A percentile compares a stretch with the other conserved stretches of the same genome.
Evolutionary conservation across 2,888 invertebrate genomes (phyloP).

Genomic region (Athripsodes cinereus): DNA sequence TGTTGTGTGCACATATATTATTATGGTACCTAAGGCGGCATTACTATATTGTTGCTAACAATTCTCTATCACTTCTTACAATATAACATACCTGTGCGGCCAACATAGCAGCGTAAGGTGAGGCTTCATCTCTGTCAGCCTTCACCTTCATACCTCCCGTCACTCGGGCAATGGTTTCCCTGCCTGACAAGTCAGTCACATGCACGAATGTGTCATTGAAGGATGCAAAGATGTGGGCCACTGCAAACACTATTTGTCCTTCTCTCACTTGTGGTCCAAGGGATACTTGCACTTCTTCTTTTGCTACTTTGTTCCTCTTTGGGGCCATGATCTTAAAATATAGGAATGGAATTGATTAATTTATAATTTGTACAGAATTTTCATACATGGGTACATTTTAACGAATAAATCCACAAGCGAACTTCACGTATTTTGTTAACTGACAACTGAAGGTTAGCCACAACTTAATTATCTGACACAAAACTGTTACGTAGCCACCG

Average conservation of each 20-base stretch:
- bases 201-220: slow-evolving; percentile 99
- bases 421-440: too few relatives aligned
- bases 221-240: slow-evolving; percentile 98
- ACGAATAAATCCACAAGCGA: background rate
- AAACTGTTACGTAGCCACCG: too few relatives aligned
- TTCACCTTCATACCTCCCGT: slow-evolving; percentile 99
- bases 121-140: slow-evolving; percentile 99
- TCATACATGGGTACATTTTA: background rate
- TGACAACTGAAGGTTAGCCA: too few relatives aligned
- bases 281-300: slow-evolving; percentile 95
- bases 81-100: slow-evolving; percentile 94
- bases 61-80: too few relatives aligned
- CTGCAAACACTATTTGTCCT: slow-evolving; percentile 97
- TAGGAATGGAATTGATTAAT: too few relatives aligned
- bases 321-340: slow-evolving; percentile 71
- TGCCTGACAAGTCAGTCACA: slow-evolving; percentile 97
- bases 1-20: too few relatives aligned
- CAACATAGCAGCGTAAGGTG: slow-evolving; percentile 99
- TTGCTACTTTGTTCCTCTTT: slow-evolving; percentile 93
- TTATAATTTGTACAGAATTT: background rate
- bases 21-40: too few relatives aligned
- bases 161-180: slow-evolving; percentile 89
- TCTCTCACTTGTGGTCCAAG: slow-evolving; percentile 94
- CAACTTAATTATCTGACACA: too few relatives aligned
- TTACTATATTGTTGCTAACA: too few relatives aligned